These are phyloP conservation scores for Allophyes oxyacanthae DNA, from an alignment of 2,888 invertebrate genomes.

Conservation along the genomic window DNA sequence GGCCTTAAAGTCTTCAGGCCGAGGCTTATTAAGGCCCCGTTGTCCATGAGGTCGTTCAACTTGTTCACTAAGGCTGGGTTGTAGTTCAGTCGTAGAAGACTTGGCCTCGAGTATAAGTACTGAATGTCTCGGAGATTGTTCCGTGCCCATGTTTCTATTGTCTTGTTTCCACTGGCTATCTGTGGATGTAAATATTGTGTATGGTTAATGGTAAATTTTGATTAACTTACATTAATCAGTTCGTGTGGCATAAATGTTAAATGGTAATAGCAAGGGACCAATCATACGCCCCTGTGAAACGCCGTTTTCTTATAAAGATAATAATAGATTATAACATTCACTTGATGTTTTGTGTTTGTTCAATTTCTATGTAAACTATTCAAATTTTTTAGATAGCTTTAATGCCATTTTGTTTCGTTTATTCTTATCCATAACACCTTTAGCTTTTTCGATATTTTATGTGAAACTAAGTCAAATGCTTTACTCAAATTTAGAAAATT, in stretches of 20 bases:
- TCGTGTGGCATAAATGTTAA: no score
- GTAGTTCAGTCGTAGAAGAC: conserved; percentile 93
- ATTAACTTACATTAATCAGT: no score
- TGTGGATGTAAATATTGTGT: conserved; percentile 50
- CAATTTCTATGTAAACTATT: no score
- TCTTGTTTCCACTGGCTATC: conserved; percentile 93
- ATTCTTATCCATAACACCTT: no score
- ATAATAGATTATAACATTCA: not conserved
- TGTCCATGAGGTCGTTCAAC: conserved; percentile 92
- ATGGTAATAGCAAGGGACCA: not conserved
- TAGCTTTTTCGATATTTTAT: not conserved
- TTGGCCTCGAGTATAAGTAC: conserved; percentile 94
- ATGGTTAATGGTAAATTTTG: not conserved
- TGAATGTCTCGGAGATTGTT: conserved; percentile 92
- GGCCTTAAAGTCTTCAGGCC: conserved; percentile 93
- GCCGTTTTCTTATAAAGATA: not conserved
- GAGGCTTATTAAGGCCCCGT: conserved; percentile 94
- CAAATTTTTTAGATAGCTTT: no score
- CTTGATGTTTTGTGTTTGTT: no score
- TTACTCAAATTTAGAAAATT: not conserved
- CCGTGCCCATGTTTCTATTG: conserved; percentile 93
- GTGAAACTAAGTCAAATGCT: conserved; percentile 18
- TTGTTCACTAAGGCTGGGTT: conserved; percentile 91
- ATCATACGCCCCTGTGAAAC: conserved; percentile 13
- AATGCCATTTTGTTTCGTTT: not conserved